Conservation (phyloP, 2,888 invertebrate species). For the Eilema depressum region DNA sequence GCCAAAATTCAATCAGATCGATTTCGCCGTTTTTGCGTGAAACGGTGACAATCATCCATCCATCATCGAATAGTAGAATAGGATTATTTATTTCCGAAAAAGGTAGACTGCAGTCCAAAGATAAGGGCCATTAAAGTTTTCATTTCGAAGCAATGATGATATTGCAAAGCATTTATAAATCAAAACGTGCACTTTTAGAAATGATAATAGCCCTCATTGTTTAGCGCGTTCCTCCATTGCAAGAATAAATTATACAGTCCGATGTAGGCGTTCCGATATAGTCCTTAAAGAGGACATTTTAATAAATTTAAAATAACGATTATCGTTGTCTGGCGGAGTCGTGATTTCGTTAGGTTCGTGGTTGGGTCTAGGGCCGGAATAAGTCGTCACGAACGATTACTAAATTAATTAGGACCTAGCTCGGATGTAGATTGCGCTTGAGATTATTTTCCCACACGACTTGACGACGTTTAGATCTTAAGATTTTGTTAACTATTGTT, state of each 20-base stretch:
- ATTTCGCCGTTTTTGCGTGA: not conserved
- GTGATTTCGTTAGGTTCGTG: constrained; percentile 87
- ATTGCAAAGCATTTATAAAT: constrained; percentile 59
- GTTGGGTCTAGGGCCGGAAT: constrained; percentile 82
- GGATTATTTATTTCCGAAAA: constrained; percentile 2
- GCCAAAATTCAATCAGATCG: not conserved
- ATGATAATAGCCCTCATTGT: constrained; percentile 81
- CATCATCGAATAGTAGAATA: not conserved
- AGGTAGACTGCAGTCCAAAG: not conserved
- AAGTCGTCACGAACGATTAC: constrained; percentile 87
- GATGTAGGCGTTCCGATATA: constrained; percentile 84
- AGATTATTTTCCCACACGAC: constrained; percentile 87
- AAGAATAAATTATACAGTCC: constrained; percentile 86
- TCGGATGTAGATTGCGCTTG: constrained; percentile 82
- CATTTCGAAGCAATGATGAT: constrained; percentile 39
- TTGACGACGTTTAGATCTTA: constrained; percentile 75
- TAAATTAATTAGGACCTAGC: constrained; percentile 87
- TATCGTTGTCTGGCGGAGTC: constrained; percentile 85
- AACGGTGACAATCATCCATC: not conserved
- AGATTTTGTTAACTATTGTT: constrained; percentile 78
- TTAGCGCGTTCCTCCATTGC: constrained; percentile 75
- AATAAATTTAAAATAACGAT: constrained; percentile 87
- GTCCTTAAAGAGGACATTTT: constrained; percentile 86
- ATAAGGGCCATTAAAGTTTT: constrained; percentile 7
- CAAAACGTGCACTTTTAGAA: constrained; percentile 70